Evolutionary conservation across 1,140 invertebrate genomes (phyloP), one percentile per base, ranked within the genome.

Genomic region (Holcopasites calliopsidis): DNA sequence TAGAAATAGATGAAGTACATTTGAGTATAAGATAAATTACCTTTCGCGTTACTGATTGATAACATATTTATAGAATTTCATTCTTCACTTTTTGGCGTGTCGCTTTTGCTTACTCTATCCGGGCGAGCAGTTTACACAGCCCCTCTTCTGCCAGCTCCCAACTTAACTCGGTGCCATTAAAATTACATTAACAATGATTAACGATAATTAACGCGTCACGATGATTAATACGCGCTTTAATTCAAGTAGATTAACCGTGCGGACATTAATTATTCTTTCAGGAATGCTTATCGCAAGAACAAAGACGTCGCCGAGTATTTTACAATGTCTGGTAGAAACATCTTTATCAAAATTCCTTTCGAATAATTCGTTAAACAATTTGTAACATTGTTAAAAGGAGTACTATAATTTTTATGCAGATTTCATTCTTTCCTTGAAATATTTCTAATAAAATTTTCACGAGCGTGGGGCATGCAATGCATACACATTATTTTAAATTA

Each of bases 121-220:
- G 50, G 21, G 1, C 21, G 21, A 31, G n/a, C 35, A 40, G 23
- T 28, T 64, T 72, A 31, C 35, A 33, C 18, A 35, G 8, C n/a
- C 55, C 72, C 42, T 33, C 71, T 66, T n/a, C n/a, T n/a, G 62
- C 40, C 54, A 40, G 74, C 69, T 60, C 60, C 72, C 64, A 28
- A 65, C 75, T 76, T 55, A 76, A 50, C 38, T 65, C 40, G 65
- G 58, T 62, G 79, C 69, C 71, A 73, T 75, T 79, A 79, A 82
- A 79, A 82, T 79, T 82, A 74, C 68, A 79, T 76, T 79, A 75
- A 79, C 77, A 74, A 79, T 73, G 80, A 82, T 82, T 82, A 82
- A 79, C 69, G 77, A 70, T 76, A 77, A 77, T 82, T 82, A 82
- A 77, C 77, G 62, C 69, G 80, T 80, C 69, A 74, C 26, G 61